Evolutionary conservation across 2,888 invertebrate genomes (phyloP), one percentile per base, ranked within the genome.

Genomic region (Calliopum simillimum): DNA sequence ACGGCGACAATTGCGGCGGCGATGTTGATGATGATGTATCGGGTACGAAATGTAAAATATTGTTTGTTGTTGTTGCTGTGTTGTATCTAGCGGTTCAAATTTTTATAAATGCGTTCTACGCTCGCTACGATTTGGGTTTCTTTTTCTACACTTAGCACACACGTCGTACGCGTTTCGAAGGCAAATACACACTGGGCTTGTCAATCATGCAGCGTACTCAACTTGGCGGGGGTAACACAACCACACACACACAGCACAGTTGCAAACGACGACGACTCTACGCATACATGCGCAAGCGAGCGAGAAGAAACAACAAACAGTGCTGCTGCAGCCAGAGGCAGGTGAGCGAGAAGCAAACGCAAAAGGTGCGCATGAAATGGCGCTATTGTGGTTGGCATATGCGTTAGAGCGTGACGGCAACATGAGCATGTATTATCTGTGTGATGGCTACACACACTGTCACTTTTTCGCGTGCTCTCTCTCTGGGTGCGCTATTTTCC

Each of bases 101-200:
- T n/a, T n/a, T n/a, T n/a, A 65, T 68, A 63, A 59, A 65, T 70
- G 73, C 73, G 73, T 73, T 73, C 73, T 71, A 72, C 74, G 73
- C 73, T 74, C 73, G 74, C 73, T 70, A 64, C 71, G 71, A 68
- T 71, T 68, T 73, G 68, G n/a, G 68, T 73, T 56, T 67, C 71
- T 71, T 78, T 76, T 76, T 79, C 79, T 74, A 78, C 79, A 81
- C 82, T 82, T 73, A 74, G 74, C 75, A 81, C 80, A 83, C 83
- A 83, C 86, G 86, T 86, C 85, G 85, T 86, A 86, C 85, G 84
- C 86, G 86, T 82, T 85, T 86, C 86, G 85, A 85, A 84, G 87
- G 84, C 85, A 86, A 86, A 86, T 85, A 86, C 85, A 86, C 85
- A 86, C 85, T 86, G 86, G 81, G 81, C 82, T 83, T 84, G 85